Evolutionary conservation across 1,140 invertebrate genomes (phyloP).

Genomic region (Papilio machaon): DNA sequence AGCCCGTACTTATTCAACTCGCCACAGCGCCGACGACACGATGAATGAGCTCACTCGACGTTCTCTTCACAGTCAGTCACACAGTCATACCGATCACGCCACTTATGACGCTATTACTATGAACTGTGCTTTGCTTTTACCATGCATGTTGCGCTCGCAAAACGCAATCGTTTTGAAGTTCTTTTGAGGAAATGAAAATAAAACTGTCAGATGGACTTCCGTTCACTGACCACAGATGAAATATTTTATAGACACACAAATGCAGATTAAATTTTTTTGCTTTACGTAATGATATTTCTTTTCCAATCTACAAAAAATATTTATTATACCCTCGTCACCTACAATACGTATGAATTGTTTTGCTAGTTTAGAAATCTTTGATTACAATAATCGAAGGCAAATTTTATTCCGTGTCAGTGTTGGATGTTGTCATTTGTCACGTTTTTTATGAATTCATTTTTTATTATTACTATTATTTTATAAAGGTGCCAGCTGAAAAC

Average conservation of each 20-base stretch:
- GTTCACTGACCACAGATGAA: constrained; percentile 21
- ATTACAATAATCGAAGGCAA: too few relatives aligned
- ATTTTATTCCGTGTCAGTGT: background rate
- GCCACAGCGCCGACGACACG: constrained; percentile 61
- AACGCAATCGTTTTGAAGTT: constrained; percentile 36
- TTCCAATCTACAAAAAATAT: background rate
- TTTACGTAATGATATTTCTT: background rate
- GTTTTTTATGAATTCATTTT: too few relatives aligned
- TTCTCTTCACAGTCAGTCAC: constrained; percentile 40
- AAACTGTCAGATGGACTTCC: constrained; percentile 39
- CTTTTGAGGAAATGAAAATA: background rate
- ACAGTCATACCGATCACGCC: constrained; percentile 47
- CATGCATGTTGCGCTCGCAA: constrained; percentile 36
- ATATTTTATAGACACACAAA: constrained; percentile 11
- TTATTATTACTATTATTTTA: too few relatives aligned
- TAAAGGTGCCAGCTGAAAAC: too few relatives aligned
- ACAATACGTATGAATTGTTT: background rate
- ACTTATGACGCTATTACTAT: constrained; percentile 46
- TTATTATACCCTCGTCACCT: background rate
- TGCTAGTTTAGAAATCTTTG: too few relatives aligned
- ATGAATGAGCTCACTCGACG: constrained; percentile 64
- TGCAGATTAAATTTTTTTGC: background rate
- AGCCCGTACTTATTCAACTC: constrained; percentile 57
- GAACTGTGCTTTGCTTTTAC: constrained; percentile 32
- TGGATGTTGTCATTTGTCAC: too few relatives aligned